Conservation (phyloP, 2,797 vertebrate species). For the Falco columbarius region DNA sequence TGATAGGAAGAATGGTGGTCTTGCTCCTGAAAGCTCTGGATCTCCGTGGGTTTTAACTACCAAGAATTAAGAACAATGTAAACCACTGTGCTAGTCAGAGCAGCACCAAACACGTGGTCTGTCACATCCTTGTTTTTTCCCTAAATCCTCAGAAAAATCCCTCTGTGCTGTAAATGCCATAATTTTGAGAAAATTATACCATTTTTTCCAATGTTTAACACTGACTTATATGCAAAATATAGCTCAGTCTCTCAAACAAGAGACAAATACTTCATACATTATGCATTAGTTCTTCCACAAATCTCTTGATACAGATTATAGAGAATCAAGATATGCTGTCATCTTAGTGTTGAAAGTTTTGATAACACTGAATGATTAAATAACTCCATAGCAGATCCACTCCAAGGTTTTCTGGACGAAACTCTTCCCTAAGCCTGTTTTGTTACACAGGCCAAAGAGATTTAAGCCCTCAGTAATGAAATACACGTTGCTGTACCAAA, state of each 20-base stretch:
- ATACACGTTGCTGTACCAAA: background rate
- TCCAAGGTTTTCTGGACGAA: background rate
- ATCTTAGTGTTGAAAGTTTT: background rate
- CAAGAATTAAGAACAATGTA: background rate
- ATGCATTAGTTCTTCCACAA: slow-evolving; percentile 5
- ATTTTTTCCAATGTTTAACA: background rate
- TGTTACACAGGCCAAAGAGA: background rate
- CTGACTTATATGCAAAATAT: background rate
- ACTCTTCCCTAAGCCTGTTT: background rate
- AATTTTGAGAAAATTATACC: slow-evolving; percentile 29
- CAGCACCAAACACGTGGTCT: background rate
- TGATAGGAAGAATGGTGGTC: background rate
- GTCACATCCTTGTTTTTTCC: background rate
- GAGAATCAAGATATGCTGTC: background rate
- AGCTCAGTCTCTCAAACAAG: background rate
- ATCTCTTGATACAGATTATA: background rate
- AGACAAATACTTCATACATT: slow-evolving; percentile 37
- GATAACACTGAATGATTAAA: slow-evolving; percentile 32
- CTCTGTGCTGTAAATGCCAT: background rate
- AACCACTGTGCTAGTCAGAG: background rate
- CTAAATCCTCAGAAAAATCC: slow-evolving; percentile 2
- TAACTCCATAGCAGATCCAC: background rate
- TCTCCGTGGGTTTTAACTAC: background rate
- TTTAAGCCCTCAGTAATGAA: background rate
- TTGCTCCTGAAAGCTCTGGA: background rate